Evolutionary conservation across 2,888 invertebrate genomes (phyloP).

Genomic region (Eupithecia subumbrata): DNA sequence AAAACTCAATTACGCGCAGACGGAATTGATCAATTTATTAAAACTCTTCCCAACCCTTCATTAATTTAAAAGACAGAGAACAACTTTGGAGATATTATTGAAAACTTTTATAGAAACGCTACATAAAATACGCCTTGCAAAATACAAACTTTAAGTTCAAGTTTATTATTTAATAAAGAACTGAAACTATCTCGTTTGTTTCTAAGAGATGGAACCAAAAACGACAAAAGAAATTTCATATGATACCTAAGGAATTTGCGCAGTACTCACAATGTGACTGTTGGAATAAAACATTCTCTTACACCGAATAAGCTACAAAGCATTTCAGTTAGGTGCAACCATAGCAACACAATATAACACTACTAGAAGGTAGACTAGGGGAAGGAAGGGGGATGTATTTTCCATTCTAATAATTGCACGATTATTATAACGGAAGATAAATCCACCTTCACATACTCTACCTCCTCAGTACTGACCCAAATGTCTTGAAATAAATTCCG

Average conservation of each 20-base stretch:
- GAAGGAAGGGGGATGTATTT: no score
- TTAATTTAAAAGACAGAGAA: slow-evolving; percentile 17
- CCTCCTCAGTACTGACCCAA: not conserved
- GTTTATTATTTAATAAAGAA: not conserved
- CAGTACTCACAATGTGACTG: not conserved
- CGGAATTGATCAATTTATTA: slow-evolving; percentile 44
- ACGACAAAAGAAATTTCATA: not conserved
- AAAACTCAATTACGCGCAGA: slow-evolving; percentile 38
- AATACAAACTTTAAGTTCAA: not conserved
- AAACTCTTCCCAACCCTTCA: slow-evolving; percentile 34
- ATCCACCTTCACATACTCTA: not conserved
- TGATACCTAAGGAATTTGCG: not conserved
- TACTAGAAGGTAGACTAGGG: no score
- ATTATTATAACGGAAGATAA: not conserved
- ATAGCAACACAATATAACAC: not conserved
- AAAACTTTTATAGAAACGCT: not conserved
- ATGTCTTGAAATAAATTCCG: not conserved
- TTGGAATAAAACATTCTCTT: not conserved
- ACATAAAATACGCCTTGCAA: not conserved
- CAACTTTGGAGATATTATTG: slow-evolving; percentile 19
- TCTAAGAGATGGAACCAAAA: not conserved
- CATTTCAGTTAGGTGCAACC: not conserved
- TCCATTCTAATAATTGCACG: no score
- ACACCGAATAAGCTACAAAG: not conserved
- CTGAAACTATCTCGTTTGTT: not conserved